Evolutionary conservation across 2,888 invertebrate genomes (phyloP).

Genomic region (Eurytoma californica): DNA sequence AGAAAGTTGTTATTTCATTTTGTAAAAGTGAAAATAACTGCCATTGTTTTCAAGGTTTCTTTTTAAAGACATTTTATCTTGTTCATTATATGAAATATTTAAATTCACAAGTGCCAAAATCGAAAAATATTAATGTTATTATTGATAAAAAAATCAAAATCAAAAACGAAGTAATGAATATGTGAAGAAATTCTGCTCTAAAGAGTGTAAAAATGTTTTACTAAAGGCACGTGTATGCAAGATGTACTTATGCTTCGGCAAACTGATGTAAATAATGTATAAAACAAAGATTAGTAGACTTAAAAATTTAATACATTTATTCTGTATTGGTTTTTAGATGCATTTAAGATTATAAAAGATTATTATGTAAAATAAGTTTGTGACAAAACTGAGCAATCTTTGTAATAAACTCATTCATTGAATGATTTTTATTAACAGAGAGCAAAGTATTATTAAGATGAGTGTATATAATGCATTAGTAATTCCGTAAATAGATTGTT

Average conservation of each 20-base stretch:
- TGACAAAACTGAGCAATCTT: conserved; percentile 31
- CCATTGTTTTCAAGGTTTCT: conserved; percentile 1
- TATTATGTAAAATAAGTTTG: conserved; percentile 49
- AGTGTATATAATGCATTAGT: conserved; percentile 66
- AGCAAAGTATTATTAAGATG: conserved; percentile 62
- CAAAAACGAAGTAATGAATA: conserved; percentile 16
- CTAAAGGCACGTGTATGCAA: conserved; percentile 46
- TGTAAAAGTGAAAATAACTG: conserved; percentile 5
- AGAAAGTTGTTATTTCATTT: conserved; percentile 34
- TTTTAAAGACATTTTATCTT: conserved; percentile 26
- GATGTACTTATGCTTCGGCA: conserved; percentile 49
- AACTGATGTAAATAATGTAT: conserved; percentile 58
- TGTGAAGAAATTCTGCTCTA: conserved; percentile 14
- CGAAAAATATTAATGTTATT: conserved; percentile 13
- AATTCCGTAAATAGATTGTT: conserved; percentile 68
- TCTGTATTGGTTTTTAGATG: conserved; percentile 45
- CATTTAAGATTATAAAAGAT: conserved; percentile 40
- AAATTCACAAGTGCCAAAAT: conserved; percentile 53
- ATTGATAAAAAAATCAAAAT: conserved; percentile 4
- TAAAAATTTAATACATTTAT: conserved; percentile 43
- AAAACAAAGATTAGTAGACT: conserved; percentile 45
- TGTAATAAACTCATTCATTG: conserved; percentile 28
- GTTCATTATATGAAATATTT: conserved; percentile 24
- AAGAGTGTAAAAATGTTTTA: conserved; percentile 34
- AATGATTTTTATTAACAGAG: conserved; percentile 20